Base-by-base conservation (phyloP, 2,797 vertebrate species). In the Artibeus lituratus region DNA sequence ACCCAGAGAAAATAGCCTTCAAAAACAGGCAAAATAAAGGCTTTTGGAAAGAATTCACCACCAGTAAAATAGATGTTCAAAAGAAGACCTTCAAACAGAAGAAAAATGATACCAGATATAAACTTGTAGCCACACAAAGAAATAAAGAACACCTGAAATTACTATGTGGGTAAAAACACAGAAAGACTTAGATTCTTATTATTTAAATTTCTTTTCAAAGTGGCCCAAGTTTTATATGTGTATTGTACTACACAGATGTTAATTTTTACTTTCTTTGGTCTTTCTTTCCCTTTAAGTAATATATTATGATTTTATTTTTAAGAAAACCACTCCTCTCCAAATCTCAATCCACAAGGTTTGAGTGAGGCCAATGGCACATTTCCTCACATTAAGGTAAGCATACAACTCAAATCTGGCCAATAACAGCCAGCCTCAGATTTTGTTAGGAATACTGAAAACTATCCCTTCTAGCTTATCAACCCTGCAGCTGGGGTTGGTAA, bases 1-100 rank as follows among this genome's bases (percentile, higher is more conserved):
- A 95, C 74, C 53, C 76, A 94, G 74, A 95, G 26, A 87, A 94
- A 91, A 69, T 74, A 92, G 74, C 86, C 90, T 95, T 87, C 37
- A 62, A 87, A 91, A 85, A 53, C 18, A 70, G 62, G 37, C 29
- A 85, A 92, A 77, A 85, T 76, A 95, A 89, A 81, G 24, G 76
- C 47, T 72, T 69, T 87, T 59, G 57, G 47, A 84, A 90, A 96
- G 59, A 90, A 76, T 53, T 77, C 10, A 81, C 85, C 47, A 78
- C 6, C 24, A 22, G 21, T 37, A 55, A 65, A 85, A 59, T 9
- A 80, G 74, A 70, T 24, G 10, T 53, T 73, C 70, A 83, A 74
- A 90, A 44, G 18, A 51, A 62, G 55, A 42, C 55, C 49, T 70
- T 49, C 73, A 95, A 91, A 65, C 7, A 83, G 51, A 91, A 87